A percentile compares a stretch with the other conserved stretches of the same genome.
phyloP scores from a whole-genome alignment of 1,140 invertebrate species.

The Holotrichia oblita region DNA sequence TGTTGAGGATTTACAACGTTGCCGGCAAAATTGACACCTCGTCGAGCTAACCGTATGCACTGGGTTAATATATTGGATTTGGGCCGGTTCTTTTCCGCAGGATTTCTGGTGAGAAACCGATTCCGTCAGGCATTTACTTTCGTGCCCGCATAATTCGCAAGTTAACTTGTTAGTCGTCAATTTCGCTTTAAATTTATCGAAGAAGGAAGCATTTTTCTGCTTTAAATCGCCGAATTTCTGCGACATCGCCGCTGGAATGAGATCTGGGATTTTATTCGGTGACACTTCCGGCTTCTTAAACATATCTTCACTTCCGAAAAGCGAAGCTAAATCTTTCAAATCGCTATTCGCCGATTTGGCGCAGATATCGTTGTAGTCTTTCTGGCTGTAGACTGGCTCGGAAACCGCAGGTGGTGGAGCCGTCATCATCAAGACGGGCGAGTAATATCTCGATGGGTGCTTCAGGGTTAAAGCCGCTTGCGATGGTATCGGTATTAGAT shows the following conservation, averaged over 20 bases:
- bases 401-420: background rate
- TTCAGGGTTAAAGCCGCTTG: conserved; percentile 52
- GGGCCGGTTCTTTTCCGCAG: conserved; percentile 67
- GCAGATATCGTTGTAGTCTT: conserved; percentile 62
- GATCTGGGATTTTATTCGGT: conserved; percentile 48
- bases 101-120: conserved; percentile 77
- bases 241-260: conserved; percentile 47
- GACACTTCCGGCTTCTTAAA: conserved; percentile 46
- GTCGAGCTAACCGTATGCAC: conserved; percentile 71
- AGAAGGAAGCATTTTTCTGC: conserved; percentile 77
- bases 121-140: conserved; percentile 87
- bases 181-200: conserved; percentile 82
- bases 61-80: conserved; percentile 56
- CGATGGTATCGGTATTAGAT: conserved; percentile 72
- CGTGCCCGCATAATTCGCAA: conserved; percentile 78
- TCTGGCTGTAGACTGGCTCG: conserved; percentile 58
- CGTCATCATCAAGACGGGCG: conserved; percentile 4
- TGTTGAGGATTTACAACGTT: conserved; percentile 82
- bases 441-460: background rate
- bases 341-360: conserved; percentile 61
- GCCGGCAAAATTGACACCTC: conserved; percentile 85
- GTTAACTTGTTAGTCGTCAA: conserved; percentile 69
- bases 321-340: conserved; percentile 64
- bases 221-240: conserved; percentile 45
- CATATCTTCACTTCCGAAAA: conserved; percentile 63